phyloP scores from a whole-genome alignment of 2,888 invertebrate genomes.

The Parochlus steinenii region DNA sequence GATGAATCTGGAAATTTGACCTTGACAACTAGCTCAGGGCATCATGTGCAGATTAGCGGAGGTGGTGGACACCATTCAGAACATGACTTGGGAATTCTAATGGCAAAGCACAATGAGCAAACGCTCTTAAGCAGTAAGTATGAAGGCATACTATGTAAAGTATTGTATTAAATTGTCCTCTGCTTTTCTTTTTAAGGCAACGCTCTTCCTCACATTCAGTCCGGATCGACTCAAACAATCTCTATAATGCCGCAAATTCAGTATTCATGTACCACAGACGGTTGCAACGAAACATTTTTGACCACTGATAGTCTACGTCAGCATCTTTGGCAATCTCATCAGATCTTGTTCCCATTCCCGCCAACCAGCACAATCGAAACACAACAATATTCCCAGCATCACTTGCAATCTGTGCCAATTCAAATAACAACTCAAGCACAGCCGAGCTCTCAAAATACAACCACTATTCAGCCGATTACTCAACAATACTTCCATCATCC shows the following conservation, averaged over 20 bases:
- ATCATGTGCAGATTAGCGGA: slow-evolving; percentile 5
- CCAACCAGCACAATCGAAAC: slow-evolving; percentile 4
- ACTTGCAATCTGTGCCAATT: slow-evolving; percentile 8
- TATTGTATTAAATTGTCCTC: no score
- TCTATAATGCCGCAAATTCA: slow-evolving; percentile 9
- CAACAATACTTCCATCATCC: slow-evolving; percentile 9
- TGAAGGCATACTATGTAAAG: no score
- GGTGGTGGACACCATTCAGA: not conserved
- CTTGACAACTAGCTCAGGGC: slow-evolving; percentile 1
- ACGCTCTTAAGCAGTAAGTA: no score
- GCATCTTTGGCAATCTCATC: slow-evolving; percentile 8
- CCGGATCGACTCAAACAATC: no score
- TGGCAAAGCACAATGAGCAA: slow-evolving; percentile 11
- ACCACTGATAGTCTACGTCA: slow-evolving; percentile 7
- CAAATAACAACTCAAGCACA: no score
- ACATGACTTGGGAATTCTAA: slow-evolving; percentile 3
- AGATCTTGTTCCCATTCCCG: slow-evolving; percentile 7
- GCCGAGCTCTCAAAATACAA: slow-evolving; percentile 6
- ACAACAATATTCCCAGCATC: no score
- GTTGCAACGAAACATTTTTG: slow-evolving; percentile 8
- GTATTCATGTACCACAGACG: slow-evolving; percentile 8
- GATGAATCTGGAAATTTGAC: slow-evolving; percentile 11
- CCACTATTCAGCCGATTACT: slow-evolving; percentile 3
- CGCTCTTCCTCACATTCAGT: no score
- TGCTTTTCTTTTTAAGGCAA: slow-evolving; percentile 6